phyloP scores from a whole-genome alignment of 2,113 vertebrate species.

The Coreoperca whiteheadi region DNA sequence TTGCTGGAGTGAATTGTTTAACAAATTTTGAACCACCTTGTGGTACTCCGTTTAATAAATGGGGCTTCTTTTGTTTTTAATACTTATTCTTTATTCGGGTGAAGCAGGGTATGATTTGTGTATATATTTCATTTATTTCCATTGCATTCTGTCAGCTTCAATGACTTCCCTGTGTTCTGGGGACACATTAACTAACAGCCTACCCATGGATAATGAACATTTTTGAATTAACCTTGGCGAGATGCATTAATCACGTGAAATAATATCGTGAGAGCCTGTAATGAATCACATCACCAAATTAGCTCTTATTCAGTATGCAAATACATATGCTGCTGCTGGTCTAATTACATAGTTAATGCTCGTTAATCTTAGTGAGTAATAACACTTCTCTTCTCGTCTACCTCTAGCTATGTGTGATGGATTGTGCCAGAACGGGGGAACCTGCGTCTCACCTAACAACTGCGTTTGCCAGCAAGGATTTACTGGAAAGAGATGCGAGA shows the following conservation, averaged over 20 bases:
- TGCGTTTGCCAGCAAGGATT: constrained; percentile 97
- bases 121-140: constrained; percentile 41
- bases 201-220: constrained; percentile 64
- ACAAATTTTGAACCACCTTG: background rate
- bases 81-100: constrained; percentile 3
- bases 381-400: constrained; percentile 53
- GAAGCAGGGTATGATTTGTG: constrained; percentile 5
- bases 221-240: constrained; percentile 70
- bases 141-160: constrained; percentile 58
- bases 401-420: constrained; percentile 95
- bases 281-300: constrained; percentile 79
- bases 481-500: constrained; percentile 94
- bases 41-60: background rate
- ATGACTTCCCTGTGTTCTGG: constrained; percentile 61
- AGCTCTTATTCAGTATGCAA: constrained; percentile 78
- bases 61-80: constrained; percentile 9
- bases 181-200: constrained; percentile 64
- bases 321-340: constrained; percentile 74
- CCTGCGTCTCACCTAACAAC: constrained; percentile 93
- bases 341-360: constrained; percentile 78
- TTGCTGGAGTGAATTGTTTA: background rate
- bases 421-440: constrained; percentile 94
- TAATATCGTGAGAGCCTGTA: constrained; percentile 64
- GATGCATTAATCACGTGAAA: constrained; percentile 71
- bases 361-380: constrained; percentile 77